Conservation (phyloP, 2,797 vertebrate species). For the Podarcis siculus region DNA sequence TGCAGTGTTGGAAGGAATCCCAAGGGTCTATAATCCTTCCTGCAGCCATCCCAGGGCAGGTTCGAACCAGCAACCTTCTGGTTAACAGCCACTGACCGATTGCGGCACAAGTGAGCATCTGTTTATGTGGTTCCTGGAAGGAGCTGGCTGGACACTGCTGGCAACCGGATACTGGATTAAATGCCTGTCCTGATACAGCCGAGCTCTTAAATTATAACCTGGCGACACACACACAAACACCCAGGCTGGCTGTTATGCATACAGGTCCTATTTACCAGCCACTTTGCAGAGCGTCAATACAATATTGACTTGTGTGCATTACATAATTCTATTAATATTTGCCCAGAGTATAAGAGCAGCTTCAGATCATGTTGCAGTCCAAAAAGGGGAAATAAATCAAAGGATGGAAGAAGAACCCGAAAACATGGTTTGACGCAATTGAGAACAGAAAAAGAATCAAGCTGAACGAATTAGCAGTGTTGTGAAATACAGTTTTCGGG, state of each 20-base stretch:
- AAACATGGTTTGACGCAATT: neutral
- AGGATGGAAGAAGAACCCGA: neutral
- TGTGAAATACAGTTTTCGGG: neutral
- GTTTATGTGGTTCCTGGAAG: neutral
- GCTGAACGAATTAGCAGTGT: neutral
- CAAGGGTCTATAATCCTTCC: too few species aligned
- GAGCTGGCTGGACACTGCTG: neutral
- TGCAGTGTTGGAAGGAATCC: too few species aligned
- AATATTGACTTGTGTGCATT: slow-evolving; percentile 35
- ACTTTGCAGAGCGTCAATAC: slow-evolving; percentile 21
- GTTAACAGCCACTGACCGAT: too few species aligned
- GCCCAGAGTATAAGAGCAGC: neutral
- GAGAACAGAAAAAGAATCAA: neutral
- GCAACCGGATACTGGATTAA: neutral
- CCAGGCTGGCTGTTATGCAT: neutral
- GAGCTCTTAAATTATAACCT: neutral
- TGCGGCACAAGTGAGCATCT: neutral
- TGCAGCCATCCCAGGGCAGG: too few species aligned
- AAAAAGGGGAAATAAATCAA: neutral
- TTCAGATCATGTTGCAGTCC: neutral
- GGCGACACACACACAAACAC: too few species aligned
- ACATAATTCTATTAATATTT: slow-evolving; percentile 38
- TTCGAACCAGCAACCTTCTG: too few species aligned
- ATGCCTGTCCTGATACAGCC: neutral
- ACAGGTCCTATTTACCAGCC: neutral